Evolutionary conservation across 2,113 vertebrate species (phyloP).

Genomic region (Origma solitaria): DNA sequence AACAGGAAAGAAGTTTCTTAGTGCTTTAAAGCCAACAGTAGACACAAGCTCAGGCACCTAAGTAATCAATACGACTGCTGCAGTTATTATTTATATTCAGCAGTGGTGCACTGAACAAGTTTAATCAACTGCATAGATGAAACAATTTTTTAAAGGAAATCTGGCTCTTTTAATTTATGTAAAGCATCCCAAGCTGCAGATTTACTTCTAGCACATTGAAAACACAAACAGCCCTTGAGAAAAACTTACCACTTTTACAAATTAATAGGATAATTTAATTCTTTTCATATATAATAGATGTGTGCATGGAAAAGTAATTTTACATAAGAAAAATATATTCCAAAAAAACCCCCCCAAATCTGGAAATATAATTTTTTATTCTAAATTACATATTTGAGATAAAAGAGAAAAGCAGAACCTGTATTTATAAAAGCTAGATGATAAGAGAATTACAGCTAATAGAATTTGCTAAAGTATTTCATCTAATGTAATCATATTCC

Average conservation of each 20-base stretch:
- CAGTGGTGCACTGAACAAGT: not conserved
- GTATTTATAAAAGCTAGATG: not conserved
- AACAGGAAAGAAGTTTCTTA: slow-evolving; percentile 1
- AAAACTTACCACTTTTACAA: not conserved
- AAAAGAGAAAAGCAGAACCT: not conserved
- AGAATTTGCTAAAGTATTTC: not conserved
- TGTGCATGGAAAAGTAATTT: not conserved
- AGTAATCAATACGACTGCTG: slow-evolving; percentile 44
- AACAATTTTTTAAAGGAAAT: not conserved
- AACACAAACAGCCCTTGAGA: not conserved
- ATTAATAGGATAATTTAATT: not conserved
- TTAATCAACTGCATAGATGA: not conserved
- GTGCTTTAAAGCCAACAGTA: not conserved
- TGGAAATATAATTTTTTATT: not conserved
- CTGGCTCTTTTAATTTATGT: not conserved
- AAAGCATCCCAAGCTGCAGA: not conserved
- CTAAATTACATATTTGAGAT: not conserved
- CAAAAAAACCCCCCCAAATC: not conserved
- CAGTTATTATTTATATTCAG: slow-evolving; percentile 36
- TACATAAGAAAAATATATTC: not conserved
- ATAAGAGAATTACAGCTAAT: not conserved
- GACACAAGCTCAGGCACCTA: not conserved
- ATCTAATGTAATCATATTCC: not conserved
- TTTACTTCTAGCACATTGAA: not conserved
- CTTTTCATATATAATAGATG: not conserved